These are phyloP conservation scores for Electrona antarctica DNA, from an alignment of 2,113 vertebrate genomes.

Conservation along the genomic window DNA sequence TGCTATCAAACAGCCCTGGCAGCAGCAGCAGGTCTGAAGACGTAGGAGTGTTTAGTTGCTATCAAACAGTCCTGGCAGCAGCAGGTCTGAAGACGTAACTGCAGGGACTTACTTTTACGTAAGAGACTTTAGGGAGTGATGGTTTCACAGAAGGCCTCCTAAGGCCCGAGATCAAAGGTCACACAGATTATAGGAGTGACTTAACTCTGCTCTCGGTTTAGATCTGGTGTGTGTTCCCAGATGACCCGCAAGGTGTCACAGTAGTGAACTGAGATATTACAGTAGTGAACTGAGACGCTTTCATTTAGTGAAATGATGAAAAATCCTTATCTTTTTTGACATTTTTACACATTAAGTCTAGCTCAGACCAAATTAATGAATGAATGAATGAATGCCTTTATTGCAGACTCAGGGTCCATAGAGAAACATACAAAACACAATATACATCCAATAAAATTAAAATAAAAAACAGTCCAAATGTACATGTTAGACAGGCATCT, in stretches of 20 bases:
- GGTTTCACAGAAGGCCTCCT: constrained; percentile 36
- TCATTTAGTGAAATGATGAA: neutral
- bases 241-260: constrained; percentile 12
- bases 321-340: neutral
- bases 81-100: too few relatives aligned
- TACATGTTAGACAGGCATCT: too few relatives aligned
- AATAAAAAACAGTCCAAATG: too few relatives aligned
- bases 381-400: too few relatives aligned
- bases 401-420: too few relatives aligned
- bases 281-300: constrained; percentile 5
- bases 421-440: too few relatives aligned
- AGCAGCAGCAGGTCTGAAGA: too few relatives aligned
- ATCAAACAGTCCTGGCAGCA: too few relatives aligned
- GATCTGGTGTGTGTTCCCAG: constrained; percentile 21
- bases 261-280: constrained; percentile 7
- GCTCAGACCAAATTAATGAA: too few relatives aligned
- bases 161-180: constrained; percentile 49
- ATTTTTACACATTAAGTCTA: neutral
- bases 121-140: constrained; percentile 41
- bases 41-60: too few relatives aligned
- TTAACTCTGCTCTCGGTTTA: constrained; percentile 29
- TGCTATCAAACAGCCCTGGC: too few relatives aligned
- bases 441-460: too few relatives aligned
- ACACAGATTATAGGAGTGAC: constrained; percentile 44
- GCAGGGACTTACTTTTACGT: constrained; percentile 53